phyloP scores from a whole-genome alignment of 2,888 invertebrate genomes.

The Norana najaformis region DNA sequence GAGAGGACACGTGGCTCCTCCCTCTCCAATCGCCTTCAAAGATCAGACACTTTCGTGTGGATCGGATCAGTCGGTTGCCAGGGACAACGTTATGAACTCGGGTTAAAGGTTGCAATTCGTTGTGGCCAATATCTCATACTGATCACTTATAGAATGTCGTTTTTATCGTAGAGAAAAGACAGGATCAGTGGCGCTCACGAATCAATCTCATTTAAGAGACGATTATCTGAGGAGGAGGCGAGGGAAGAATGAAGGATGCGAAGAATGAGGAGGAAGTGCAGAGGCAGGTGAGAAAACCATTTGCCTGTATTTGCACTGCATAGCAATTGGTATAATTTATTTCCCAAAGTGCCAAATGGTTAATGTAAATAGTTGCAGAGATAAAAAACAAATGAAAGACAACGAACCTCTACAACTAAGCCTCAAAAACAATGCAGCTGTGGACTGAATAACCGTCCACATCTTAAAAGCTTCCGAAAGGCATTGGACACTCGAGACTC shows the following conservation, averaged over 20 bases:
- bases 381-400: neutral
- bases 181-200: neutral
- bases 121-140: too few species aligned
- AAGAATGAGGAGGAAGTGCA: neutral
- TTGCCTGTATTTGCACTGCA: neutral
- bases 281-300: neutral
- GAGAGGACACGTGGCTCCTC: too few species aligned
- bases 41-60: too few species aligned
- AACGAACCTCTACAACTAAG: neutral
- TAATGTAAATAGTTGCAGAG: neutral
- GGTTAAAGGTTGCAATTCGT: too few species aligned
- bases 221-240: neutral
- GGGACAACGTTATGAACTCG: too few species aligned
- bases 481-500: neutral
- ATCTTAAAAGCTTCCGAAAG: neutral
- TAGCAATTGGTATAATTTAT: neutral
- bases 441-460: neutral
- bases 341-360: neutral
- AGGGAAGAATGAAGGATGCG: neutral
- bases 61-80: too few species aligned
- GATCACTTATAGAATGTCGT: neutral
- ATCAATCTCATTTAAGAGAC: neutral
- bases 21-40: too few species aligned
- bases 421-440: neutral
- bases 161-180: neutral